A percentile compares a stretch with the other conserved stretches of the same genome.
Evolutionary conservation across 2,888 invertebrate species (phyloP).

Genomic region (Drosophila monieri): DNA sequence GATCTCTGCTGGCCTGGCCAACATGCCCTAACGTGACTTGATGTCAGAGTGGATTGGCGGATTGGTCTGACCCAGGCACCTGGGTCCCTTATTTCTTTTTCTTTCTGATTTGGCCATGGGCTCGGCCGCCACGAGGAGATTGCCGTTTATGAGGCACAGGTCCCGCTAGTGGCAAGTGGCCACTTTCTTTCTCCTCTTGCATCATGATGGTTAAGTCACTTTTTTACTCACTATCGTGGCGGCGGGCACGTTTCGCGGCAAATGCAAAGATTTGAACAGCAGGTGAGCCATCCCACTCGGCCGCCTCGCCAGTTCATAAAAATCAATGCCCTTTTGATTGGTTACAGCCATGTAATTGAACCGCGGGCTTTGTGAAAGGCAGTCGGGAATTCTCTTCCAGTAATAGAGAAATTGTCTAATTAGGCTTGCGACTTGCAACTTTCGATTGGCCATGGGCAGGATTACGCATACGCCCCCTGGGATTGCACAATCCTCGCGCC

Average conservation of each 20-base stretch:
- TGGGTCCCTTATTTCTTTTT: conserved; percentile 45
- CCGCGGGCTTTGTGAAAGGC: conserved; percentile 65
- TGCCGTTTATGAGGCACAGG: conserved; percentile 64
- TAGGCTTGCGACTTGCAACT: conserved; percentile 45
- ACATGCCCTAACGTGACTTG: conserved; percentile 71
- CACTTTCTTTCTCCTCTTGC: conserved; percentile 74
- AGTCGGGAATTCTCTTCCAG: conserved; percentile 28
- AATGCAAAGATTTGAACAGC: conserved; percentile 79
- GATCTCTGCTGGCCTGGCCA: conserved; percentile 44
- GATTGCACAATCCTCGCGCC: conserved; percentile 53
- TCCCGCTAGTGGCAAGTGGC: conserved; percentile 28
- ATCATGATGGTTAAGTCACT: conserved; percentile 58
- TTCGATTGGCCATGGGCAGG: conserved; percentile 56
- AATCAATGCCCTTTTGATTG: conserved; percentile 79
- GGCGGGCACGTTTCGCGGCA: conserved; percentile 67
- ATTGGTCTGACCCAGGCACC: conserved; percentile 68
- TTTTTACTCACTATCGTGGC: conserved; percentile 8
- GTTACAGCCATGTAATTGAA: conserved; percentile 68
- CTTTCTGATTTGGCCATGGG: conserved; percentile 29
- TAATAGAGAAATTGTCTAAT: conserved; percentile 79
- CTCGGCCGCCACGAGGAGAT: conserved; percentile 42
- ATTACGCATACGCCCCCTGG: conserved; percentile 70
- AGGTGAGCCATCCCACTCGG: conserved; percentile 51
- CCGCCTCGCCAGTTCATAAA: conserved; percentile 71
- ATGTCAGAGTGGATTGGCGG: conserved; percentile 52